A percentile compares a stretch with the other conserved stretches of the same genome.
These are phyloP conservation scores for Enteromius unitaeniatus DNA, from an alignment of 2,797 vertebrate genomes.

Conservation along the genomic window DNA sequence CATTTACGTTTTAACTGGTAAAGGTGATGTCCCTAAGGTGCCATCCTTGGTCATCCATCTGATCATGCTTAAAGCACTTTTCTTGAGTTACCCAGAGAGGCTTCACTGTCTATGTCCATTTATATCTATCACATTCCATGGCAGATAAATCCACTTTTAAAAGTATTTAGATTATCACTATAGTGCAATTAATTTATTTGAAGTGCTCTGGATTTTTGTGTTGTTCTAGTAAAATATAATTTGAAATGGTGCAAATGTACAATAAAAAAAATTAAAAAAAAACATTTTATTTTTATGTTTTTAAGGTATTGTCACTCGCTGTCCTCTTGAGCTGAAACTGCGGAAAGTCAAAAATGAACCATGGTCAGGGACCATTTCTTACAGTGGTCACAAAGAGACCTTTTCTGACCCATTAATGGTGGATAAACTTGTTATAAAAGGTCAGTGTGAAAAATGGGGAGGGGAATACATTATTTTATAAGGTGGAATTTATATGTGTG, in stretches of 20 bases:
- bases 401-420: conserved; percentile 37
- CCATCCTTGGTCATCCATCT: no score
- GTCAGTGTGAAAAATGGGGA: neutral
- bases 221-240: no score
- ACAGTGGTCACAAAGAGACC: neutral
- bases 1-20: no score
- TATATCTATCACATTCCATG: neutral
- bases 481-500: no score
- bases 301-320: conserved; percentile 46
- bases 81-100: no score
- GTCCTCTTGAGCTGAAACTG: conserved; percentile 48
- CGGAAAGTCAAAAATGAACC: neutral
- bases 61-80: no score
- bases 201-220: no score
- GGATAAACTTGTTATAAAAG: conserved; percentile 35
- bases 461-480: no score
- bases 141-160: neutral
- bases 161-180: neutral
- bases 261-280: neutral
- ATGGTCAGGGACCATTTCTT: conserved; percentile 62
- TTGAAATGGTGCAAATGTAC: neutral
- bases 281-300: neutral
- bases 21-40: no score
- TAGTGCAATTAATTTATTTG: no score
- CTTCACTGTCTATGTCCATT: no score